Evolutionary conservation across 2,797 vertebrate species (phyloP).

Genomic region (Falco berigora): DNA sequence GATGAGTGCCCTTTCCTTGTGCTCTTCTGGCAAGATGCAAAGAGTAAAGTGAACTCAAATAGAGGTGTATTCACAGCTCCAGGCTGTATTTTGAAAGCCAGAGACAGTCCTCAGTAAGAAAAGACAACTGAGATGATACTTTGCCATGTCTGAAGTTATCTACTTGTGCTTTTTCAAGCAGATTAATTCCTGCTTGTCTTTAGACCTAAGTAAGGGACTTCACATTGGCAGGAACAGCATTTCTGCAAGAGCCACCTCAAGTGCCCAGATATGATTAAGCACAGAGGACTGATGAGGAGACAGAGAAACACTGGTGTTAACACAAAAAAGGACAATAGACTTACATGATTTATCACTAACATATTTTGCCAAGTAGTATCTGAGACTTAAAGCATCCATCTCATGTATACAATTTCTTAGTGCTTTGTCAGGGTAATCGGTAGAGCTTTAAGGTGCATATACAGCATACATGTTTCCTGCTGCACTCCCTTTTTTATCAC

Average conservation of each 20-base stretch:
- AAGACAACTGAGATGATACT: neutral
- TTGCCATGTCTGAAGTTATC: neutral
- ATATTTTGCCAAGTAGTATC: neutral
- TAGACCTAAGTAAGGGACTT: neutral
- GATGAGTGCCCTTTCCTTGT: neutral
- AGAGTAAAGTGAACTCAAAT: neutral
- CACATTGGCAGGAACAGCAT: neutral
- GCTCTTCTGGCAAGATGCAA: neutral
- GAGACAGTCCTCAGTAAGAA: neutral
- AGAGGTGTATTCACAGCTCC: neutral
- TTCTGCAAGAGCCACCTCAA: neutral
- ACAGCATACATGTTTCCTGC: neutral
- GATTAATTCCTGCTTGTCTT: neutral
- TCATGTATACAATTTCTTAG: neutral
- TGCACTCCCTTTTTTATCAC: neutral
- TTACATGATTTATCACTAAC: neutral
- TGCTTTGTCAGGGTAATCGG: neutral
- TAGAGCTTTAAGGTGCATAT: neutral
- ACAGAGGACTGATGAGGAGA: neutral
- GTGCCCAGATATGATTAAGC: neutral
- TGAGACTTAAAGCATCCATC: neutral
- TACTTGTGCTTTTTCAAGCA: neutral
- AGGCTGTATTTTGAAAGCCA: neutral
- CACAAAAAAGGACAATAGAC: neutral
- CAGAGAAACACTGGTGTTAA: neutral